A percentile compares a stretch with the other conserved stretches of the same genome.
phyloP scores from a whole-genome alignment of 2,797 vertebrate genomes.

The Enteromius fasciolatus region DNA sequence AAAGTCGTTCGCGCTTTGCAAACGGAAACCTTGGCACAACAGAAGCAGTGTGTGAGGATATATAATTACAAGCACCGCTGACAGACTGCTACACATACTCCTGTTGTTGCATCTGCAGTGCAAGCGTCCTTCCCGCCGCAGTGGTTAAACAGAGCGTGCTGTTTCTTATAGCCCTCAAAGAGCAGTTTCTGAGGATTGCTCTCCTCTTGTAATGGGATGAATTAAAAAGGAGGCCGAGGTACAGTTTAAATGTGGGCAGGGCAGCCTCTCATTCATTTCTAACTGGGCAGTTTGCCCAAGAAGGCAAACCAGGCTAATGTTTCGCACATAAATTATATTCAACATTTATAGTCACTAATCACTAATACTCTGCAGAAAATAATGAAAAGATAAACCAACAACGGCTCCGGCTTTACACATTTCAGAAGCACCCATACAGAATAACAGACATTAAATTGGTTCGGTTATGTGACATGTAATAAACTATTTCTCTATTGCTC shows the following conservation, averaged over 20 bases:
- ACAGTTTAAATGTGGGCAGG: conserved; percentile 51
- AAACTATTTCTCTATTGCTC: conserved; percentile 21
- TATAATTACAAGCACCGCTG: conserved; percentile 70
- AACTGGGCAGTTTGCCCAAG: conserved; percentile 70
- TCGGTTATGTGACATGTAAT: conserved; percentile 34
- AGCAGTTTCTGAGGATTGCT: conserved; percentile 62
- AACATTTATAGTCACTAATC: conserved; percentile 57
- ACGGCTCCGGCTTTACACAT: background rate
- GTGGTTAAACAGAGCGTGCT: background rate
- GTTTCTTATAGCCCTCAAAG: conserved; percentile 64
- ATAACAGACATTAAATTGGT: background rate
- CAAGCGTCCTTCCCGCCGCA: background rate
- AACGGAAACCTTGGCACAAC: conserved; percentile 66
- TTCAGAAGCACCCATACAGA: conserved; percentile 13
- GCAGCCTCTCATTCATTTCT: conserved; percentile 57
- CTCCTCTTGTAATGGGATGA: conserved; percentile 70
- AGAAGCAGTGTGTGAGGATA: conserved; percentile 60
- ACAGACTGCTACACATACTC: conserved; percentile 59
- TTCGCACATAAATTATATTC: conserved; percentile 68
- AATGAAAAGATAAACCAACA: conserved; percentile 20
- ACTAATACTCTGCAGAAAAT: conserved; percentile 42
- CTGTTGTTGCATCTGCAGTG: conserved; percentile 13
- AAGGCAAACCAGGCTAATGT: conserved; percentile 60
- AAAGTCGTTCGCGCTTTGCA: conserved; percentile 44
- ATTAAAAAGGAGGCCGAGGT: conserved; percentile 66